Percentiles rank a stretch among this genome's conserved stretches.
phyloP scores from a whole-genome alignment of 2,888 invertebrate species.

The Argyra leucocephala region DNA sequence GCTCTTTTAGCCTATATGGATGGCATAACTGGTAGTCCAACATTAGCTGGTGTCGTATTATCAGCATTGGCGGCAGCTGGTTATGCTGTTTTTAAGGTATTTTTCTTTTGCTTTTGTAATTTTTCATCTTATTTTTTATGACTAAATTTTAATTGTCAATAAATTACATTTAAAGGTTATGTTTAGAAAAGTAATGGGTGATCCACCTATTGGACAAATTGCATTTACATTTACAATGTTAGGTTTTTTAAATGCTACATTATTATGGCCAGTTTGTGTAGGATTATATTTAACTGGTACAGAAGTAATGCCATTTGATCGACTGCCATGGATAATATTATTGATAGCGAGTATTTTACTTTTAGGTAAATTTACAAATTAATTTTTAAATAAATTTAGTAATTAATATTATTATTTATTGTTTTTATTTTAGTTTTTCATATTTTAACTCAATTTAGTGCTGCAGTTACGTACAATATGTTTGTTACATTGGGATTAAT shows the following conservation, averaged over 20 bases:
- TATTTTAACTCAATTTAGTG: conserved; percentile 86
- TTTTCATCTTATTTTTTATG: too few species aligned
- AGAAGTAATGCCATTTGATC: conserved; percentile 72
- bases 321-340: conserved; percentile 80
- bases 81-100: conserved; percentile 87
- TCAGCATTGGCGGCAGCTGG: conserved; percentile 85
- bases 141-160: too few species aligned
- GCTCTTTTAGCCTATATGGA: conserved; percentile 92
- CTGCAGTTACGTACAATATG: conserved; percentile 84
- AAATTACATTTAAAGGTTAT: conserved; percentile 57
- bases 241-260: conserved; percentile 75
- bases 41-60: conserved; percentile 80
- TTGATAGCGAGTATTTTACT: conserved; percentile 69
- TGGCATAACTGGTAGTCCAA: conserved; percentile 81
- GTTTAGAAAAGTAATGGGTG: conserved; percentile 88
- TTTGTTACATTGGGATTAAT: conserved; percentile 91
- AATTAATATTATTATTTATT: neutral
- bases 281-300: conserved; percentile 77
- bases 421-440: conserved; percentile 65
- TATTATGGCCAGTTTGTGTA: conserved; percentile 86
- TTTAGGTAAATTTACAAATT: conserved; percentile 49
- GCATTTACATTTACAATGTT: conserved; percentile 87
- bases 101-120: too few species aligned
- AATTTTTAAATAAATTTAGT: neutral
- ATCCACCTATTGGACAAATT: conserved; percentile 83